Base-by-base conservation (phyloP, 2,113 vertebrate genomes). In the Oncorhynchus gorbuscha region DNA sequence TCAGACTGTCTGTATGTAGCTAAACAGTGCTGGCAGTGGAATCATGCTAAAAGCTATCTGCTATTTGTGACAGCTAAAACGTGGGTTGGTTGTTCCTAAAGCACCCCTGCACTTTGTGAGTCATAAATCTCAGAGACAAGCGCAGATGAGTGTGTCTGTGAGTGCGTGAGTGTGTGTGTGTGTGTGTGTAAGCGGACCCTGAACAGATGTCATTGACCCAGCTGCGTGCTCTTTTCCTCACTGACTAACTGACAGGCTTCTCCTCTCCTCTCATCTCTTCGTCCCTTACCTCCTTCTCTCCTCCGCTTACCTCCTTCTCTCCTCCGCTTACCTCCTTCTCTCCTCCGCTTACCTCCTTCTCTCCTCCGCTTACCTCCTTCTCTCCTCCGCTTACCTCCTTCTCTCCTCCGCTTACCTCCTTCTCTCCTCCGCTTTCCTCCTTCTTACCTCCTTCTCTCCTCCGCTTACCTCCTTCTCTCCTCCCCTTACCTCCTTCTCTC, bases 221-320 rank as follows among this genome's bases (percentile, higher is more conserved):
- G 89, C 89, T 91, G 90, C 84, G 86, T 91, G 90, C 90, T 90
- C 89, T 91, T 91, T 86, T 91, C 86, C 85, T 84, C 58, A 24
- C 81, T 85, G 82, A 83, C 82, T 87, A 88, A 87, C 90, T 32
- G 85, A 86, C 78, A 48, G 66, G 20, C 80, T 71, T 32, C 70
- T 49, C 24, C 5, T 49, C 0, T 1, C 83, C 5, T 49, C 0
- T 1, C 83, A 61, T n/a, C 59, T 22, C 59, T 61, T n/a, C 20
- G 3, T n/a, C 59, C 59, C 4, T 22, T 8, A 7, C 59, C 20
- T 61, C 59, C 20, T 61, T n/a, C n/a, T 22, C 14, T 61, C 58
- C 20, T 22, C 14, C 58, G 0, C 58, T 61, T 14, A 8, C 65
- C 75, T 64, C 58, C 14, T 22, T 8, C 6, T 14, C 20, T 61